A percentile compares a stretch with the other conserved stretches of the same genome.
phyloP scores from a whole-genome alignment of 1,140 invertebrate species.

The Littorina saxatilis region DNA sequence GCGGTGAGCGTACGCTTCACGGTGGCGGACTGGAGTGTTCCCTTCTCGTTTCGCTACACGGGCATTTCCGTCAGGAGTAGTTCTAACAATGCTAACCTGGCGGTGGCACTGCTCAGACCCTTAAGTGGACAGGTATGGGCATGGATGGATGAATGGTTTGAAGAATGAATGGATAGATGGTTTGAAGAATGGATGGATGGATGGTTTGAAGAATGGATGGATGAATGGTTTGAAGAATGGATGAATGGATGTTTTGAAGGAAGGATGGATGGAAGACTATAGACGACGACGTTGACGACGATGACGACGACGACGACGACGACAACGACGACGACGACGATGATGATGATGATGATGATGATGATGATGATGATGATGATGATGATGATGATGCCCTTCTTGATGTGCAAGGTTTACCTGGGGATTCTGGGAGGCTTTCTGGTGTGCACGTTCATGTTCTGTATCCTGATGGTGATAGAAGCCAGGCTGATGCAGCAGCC shows the following conservation, averaged over 20 bases:
- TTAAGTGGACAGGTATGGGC: background rate
- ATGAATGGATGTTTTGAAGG: too few species aligned
- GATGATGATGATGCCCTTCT: background rate
- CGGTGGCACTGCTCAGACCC: background rate
- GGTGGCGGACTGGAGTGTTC: conserved; percentile 94
- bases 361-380: background rate
- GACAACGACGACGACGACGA: background rate
- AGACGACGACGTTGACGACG: background rate
- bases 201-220: too few species aligned
- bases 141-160: background rate
- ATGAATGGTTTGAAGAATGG: too few species aligned
- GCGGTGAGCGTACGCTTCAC: conserved; percentile 97
- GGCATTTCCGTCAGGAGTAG: conserved; percentile 59
- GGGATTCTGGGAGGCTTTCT: background rate
- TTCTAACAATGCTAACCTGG: too few species aligned
- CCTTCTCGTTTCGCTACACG: conserved; percentile 86
- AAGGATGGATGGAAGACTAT: too few species aligned
- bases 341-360: background rate
- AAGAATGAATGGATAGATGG: too few species aligned
- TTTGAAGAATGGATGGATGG: too few species aligned
- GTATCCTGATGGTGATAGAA: too few species aligned
- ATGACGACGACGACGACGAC: background rate
- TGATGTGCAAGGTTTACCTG: background rate
- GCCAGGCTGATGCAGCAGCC: too few species aligned
- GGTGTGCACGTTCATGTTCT: background rate